Evolutionary conservation across 2,888 invertebrate genomes (phyloP).

Genomic region (Julus scanicus): DNA sequence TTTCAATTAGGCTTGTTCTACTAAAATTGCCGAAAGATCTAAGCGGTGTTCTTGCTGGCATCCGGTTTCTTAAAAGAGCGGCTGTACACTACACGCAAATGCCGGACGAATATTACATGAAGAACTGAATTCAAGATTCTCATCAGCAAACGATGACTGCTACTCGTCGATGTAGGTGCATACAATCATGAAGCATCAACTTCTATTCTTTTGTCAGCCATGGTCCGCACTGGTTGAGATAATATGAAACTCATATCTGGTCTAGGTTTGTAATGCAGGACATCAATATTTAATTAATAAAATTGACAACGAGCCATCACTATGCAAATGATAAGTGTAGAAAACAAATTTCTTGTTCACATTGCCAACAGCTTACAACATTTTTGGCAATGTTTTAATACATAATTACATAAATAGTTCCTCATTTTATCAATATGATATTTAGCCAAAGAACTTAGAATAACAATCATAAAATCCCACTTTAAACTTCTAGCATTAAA

Average conservation of each 20-base stretch:
- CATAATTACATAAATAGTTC: too few species aligned
- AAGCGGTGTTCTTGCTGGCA: not conserved
- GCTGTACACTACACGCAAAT: not conserved
- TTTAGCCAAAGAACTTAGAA: too few species aligned
- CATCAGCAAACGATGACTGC: not conserved
- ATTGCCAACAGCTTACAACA: too few species aligned
- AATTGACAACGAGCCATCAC: too few species aligned
- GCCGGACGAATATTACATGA: not conserved
- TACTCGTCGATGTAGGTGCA: not conserved
- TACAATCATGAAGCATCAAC: not conserved
- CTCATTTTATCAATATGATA: too few species aligned
- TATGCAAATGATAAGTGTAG: too few species aligned
- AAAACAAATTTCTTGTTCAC: too few species aligned
- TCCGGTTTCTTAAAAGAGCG: not conserved
- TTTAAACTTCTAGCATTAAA: too few species aligned
- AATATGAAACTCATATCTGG: not conserved
- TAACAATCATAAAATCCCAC: too few species aligned
- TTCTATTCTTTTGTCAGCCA: not conserved
- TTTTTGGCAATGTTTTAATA: too few species aligned
- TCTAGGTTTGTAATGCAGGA: not conserved
- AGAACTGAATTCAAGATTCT: conserved; percentile 8
- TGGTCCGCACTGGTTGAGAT: not conserved
- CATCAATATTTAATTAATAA: too few species aligned
- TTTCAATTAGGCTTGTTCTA: not conserved
- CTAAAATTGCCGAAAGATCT: not conserved